Evolutionary conservation across 2,888 invertebrate species (phyloP).

Genomic region (Acanthosepion esculentum): DNA sequence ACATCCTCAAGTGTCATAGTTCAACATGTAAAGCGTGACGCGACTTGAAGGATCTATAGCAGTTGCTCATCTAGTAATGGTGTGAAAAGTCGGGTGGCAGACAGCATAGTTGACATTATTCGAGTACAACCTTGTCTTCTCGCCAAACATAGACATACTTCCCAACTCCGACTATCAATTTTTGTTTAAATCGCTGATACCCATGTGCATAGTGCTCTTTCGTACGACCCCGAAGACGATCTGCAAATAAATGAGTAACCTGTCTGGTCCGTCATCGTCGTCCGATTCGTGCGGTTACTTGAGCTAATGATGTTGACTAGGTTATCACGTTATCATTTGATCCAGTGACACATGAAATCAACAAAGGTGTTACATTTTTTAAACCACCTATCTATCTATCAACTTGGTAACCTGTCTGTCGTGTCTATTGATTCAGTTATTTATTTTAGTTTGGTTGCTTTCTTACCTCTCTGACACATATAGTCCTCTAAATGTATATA

Average conservation of each 20-base stretch:
- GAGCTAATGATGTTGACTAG: background rate
- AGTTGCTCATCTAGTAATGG: background rate
- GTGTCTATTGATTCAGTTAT: no score
- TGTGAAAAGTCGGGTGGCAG: background rate
- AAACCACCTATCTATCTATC: background rate
- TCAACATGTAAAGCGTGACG: background rate
- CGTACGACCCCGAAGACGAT: background rate
- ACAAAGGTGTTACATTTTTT: background rate
- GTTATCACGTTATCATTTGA: background rate
- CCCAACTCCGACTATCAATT: background rate
- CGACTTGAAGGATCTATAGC: background rate
- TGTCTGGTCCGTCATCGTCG: background rate
- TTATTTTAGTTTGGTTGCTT: no score
- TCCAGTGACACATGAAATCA: background rate
- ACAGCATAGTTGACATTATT: background rate
- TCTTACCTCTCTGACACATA: no score
- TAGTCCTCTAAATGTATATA: background rate
- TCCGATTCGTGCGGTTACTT: background rate
- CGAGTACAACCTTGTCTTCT: background rate
- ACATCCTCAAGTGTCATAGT: background rate
- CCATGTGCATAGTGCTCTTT: background rate
- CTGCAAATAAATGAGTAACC: background rate
- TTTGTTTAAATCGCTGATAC: no score
- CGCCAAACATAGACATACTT: background rate
- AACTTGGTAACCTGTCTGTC: no score